phyloP scores from a whole-genome alignment of 1,140 invertebrate species.

The Orussus abietinus region DNA sequence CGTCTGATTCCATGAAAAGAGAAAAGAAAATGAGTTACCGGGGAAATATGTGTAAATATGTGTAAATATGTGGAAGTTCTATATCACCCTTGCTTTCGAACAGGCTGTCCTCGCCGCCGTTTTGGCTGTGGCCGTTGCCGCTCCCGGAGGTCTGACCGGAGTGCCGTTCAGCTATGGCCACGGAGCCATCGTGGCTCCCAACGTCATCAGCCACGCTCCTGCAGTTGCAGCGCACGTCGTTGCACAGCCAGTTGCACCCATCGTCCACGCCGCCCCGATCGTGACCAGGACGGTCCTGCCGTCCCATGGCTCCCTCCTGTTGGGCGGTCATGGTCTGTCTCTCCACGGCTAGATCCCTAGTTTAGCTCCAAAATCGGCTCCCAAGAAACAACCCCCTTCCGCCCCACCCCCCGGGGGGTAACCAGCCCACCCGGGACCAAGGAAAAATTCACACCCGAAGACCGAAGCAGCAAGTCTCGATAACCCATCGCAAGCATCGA shows the following conservation, averaged over 20 bases:
- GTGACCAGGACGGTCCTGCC: slow-evolving; percentile 50
- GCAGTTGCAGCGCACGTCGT: slow-evolving; percentile 24
- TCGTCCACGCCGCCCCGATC: slow-evolving; percentile 35
- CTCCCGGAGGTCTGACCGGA: slow-evolving; percentile 45
- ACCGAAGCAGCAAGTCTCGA: no score
- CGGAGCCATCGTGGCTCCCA: slow-evolving; percentile 40
- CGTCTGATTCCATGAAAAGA: no score
- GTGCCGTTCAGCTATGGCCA: slow-evolving; percentile 32
- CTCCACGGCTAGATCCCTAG: no score
- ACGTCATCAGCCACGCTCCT: slow-evolving; percentile 30
- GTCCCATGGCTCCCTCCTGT: slow-evolving; percentile 46
- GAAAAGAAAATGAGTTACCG: no score
- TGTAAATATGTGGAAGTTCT: no score
- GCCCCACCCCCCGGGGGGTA: no score
- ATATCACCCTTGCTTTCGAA: no score
- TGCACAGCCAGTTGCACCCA: slow-evolving; percentile 33
- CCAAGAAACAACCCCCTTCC: no score
- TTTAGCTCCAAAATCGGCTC: no score
- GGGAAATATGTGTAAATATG: no score
- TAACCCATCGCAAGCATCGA: neutral
- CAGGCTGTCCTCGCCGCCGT: slow-evolving; percentile 44
- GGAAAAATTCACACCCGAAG: slow-evolving; percentile 14
- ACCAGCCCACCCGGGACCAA: neutral
- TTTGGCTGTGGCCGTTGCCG: slow-evolving; percentile 43
- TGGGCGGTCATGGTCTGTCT: slow-evolving; percentile 34